Conservation (phyloP, 2,888 invertebrate species). For the Lasiommata megera region DNA sequence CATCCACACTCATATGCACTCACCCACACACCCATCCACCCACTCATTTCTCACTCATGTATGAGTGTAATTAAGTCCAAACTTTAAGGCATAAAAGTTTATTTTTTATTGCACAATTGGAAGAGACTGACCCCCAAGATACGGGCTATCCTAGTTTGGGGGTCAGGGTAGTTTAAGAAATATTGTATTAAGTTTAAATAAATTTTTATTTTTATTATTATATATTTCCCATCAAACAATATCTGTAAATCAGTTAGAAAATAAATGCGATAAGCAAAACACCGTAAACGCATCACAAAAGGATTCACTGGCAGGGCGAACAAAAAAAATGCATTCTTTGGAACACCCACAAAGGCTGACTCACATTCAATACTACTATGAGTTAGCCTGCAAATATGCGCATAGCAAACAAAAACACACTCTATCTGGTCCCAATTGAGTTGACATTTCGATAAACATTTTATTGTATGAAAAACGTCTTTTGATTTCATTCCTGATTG, state of each 20-base stretch:
- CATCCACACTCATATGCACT: too few relatives aligned
- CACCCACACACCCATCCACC: too few relatives aligned
- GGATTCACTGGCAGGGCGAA: neutral
- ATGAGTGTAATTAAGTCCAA: too few relatives aligned
- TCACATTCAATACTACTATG: constrained; percentile 19
- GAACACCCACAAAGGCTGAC: constrained; percentile 25
- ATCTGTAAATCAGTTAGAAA: neutral
- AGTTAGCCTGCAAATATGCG: constrained; percentile 9
- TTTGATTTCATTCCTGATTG: constrained; percentile 10
- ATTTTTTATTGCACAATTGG: too few relatives aligned
- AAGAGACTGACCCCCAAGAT: too few relatives aligned
- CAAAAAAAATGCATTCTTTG: constrained; percentile 24
- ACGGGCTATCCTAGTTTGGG: too few relatives aligned
- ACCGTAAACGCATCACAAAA: neutral
- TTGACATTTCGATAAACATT: constrained; percentile 7
- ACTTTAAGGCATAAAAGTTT: too few relatives aligned
- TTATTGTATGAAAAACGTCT: constrained; percentile 11
- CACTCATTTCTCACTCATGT: too few relatives aligned
- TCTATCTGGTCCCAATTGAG: constrained; percentile 30
- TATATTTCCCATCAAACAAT: too few relatives aligned
- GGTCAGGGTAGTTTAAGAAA: too few relatives aligned
- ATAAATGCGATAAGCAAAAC: neutral
- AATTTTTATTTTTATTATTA: too few relatives aligned
- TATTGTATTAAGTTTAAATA: too few relatives aligned
- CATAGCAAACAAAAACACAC: constrained; percentile 10